phyloP scores from a whole-genome alignment of 2,113 vertebrate species.

The Eira barbara region DNA sequence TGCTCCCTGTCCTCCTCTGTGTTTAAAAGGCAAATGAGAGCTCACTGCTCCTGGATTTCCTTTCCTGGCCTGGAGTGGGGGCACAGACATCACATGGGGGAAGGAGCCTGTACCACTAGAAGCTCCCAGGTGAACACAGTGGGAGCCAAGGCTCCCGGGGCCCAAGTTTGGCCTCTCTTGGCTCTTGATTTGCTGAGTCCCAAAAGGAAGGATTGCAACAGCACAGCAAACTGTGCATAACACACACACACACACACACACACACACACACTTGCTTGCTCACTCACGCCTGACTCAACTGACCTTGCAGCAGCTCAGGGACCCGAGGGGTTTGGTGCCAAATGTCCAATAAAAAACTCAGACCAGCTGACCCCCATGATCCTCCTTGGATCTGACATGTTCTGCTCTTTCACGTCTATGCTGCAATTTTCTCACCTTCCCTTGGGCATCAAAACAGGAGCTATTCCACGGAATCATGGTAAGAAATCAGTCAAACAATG shows the following conservation, averaged over 20 bases:
- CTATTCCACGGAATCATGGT: neutral
- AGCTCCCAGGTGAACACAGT: rapidly evolving
- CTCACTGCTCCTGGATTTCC: neutral
- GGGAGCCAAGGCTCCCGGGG: neutral
- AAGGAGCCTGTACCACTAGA: neutral
- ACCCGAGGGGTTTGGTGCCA: neutral
- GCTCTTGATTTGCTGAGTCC: neutral
- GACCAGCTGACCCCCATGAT: neutral
- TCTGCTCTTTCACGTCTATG: neutral
- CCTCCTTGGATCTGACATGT: neutral
- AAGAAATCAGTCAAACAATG: neutral
- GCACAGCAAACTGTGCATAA: neutral
- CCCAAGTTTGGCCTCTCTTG: neutral
- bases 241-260: neutral
- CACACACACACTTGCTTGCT: neutral
- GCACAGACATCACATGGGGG: neutral
- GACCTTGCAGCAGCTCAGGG: neutral
- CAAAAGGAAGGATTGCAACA: neutral
- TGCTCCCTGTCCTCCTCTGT: neutral
- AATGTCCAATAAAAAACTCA: neutral
- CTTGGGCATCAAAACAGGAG: neutral
- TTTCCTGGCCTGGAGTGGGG: neutral
- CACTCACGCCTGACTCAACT: no score
- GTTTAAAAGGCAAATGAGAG: neutral
- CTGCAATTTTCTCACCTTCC: neutral